Evolutionary conservation across 2,888 invertebrate genomes (phyloP), one percentile per base, ranked within the genome.

Genomic region (Heteromyza rotundicornis): DNA sequence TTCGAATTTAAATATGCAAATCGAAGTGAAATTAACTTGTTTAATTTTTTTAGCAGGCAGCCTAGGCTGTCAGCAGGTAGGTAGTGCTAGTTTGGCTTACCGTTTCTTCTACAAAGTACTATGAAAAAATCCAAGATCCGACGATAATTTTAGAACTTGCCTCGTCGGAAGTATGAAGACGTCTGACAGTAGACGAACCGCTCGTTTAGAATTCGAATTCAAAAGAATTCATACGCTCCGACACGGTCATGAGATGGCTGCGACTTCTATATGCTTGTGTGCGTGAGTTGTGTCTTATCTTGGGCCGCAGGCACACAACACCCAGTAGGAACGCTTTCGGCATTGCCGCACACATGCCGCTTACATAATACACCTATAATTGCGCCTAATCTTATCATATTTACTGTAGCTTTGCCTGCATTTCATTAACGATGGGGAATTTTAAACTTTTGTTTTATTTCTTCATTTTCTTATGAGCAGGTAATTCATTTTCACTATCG

Each of bases 101-200:
- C 77, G 74, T 67, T 63, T 59, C 67, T 64, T 66, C 65, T 72
- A 62, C 67, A 72, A 67, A 69, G 68, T 65, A 64, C 67, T 59
- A n/a, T n/a, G n/a, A n/a, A n/a, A n/a, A 66, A 68, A 64, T 68
- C 67, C 51, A 68, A 74, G 72, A 69, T 63, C 68, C 63, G 70
- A 70, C 67, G 69, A 64, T 77, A 74, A 73, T 67, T 72, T 72
- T 73, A 75, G 75, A 80, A 80, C 80, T 77, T 78, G 74, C 73
- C 74, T 71, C 72, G 70, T 73, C 71, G 69, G 70, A 64, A 66
- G 73, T 67, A 70, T 67, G 69, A 64, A 72, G 65, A 77, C 78
- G 79, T 80, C 80, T 79, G 77, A 70, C 64, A 69, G 63, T 66
- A 59, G 60, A 69, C 77, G 67, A 75, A 67, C n/a, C 67, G 77